Conservation (phyloP, 2,113 vertebrate species). For the Gallinago undulata region DNA sequence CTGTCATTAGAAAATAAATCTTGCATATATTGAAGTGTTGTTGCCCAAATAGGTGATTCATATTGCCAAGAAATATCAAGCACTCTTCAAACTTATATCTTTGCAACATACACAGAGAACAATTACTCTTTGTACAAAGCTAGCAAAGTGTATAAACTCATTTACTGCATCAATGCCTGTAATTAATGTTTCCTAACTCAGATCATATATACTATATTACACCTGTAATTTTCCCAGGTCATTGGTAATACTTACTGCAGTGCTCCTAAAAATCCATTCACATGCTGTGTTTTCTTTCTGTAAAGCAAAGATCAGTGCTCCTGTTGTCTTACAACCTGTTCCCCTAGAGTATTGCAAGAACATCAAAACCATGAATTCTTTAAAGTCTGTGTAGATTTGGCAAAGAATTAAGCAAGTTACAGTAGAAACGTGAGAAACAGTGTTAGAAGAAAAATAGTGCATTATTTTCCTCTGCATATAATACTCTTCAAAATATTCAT, state of each 20-base stretch:
- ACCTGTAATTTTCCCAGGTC: conserved; percentile 55
- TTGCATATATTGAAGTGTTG: not conserved
- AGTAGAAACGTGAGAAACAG: not conserved
- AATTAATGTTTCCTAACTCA: conserved; percentile 60
- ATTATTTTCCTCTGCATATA: not conserved
- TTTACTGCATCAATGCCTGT: conserved; percentile 56
- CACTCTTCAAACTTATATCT: not conserved
- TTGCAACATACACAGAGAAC: not conserved
- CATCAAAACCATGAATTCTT: not conserved
- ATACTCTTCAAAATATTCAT: not conserved
- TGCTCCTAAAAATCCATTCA: not conserved
- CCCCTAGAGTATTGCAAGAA: not conserved
- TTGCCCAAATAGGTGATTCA: not conserved
- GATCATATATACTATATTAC: not conserved
- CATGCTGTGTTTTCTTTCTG: not conserved
- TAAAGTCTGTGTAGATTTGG: not conserved
- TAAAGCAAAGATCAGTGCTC: not conserved
- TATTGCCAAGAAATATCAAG: not conserved
- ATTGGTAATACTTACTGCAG: not conserved
- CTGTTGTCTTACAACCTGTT: not conserved
- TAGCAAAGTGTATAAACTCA: conserved; percentile 61
- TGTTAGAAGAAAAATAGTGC: not conserved
- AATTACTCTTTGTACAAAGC: conserved; percentile 46
- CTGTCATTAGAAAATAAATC: not conserved
- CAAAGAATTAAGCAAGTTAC: not conserved